These are phyloP conservation scores for Sebastes cheni DNA, from an alignment of 2,797 vertebrate genomes.

Conservation along the genomic window DNA sequence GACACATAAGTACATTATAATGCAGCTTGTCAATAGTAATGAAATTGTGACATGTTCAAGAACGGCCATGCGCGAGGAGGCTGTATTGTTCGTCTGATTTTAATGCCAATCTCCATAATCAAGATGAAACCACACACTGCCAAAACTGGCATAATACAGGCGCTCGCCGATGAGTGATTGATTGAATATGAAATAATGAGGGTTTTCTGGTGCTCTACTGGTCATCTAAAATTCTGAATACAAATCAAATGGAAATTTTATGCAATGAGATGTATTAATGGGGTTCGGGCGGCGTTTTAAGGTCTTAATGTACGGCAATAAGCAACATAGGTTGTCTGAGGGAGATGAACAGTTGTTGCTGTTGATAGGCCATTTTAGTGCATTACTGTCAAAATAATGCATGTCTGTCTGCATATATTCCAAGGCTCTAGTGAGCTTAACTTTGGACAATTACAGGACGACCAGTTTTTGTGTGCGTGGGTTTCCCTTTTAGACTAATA, in stretches of 20 bases:
- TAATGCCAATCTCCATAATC: conserved; percentile 88
- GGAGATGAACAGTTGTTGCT: conserved; percentile 83
- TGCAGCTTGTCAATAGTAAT: conserved; percentile 88
- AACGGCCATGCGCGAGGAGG: conserved; percentile 70
- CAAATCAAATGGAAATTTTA: conserved; percentile 89
- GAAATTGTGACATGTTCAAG: conserved; percentile 78
- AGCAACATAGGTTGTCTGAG: conserved; percentile 80
- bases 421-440: conserved; percentile 66
- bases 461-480: conserved; percentile 29
- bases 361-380: conserved; percentile 85
- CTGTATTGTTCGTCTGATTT: conserved; percentile 75
- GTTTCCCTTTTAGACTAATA: conserved; percentile 52
- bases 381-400: conserved; percentile 88
- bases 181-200: conserved; percentile 90
- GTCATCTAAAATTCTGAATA: conserved; percentile 87
- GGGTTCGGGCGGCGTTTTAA: conserved; percentile 78
- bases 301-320: conserved; percentile 86
- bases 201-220: conserved; percentile 79
- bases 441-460: conserved; percentile 71
- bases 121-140: conserved; percentile 80
- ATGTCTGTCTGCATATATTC: conserved; percentile 78
- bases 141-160: conserved; percentile 68
- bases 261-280: conserved; percentile 87
- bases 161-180: conserved; percentile 84
- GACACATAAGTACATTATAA: conserved; percentile 84